Evolutionary conservation across 1,140 invertebrate genomes (phyloP).

Genomic region (Ptiloglossa arizonensis): DNA sequence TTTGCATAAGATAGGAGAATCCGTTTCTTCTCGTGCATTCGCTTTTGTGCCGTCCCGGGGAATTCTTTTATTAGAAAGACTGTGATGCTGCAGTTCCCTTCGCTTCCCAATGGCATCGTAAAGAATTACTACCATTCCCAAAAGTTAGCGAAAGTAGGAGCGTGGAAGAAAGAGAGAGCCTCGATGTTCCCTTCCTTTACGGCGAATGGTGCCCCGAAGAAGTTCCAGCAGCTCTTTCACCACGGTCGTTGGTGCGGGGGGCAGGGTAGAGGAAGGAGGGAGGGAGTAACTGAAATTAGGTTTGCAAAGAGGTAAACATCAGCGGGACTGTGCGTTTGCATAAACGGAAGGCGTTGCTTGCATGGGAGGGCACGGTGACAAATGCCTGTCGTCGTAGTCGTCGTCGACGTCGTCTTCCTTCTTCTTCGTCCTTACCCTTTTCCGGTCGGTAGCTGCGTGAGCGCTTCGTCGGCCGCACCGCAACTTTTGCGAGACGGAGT

Average conservation of each 20-base stretch:
- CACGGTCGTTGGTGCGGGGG: too few relatives aligned
- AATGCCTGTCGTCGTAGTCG: slow-evolving; percentile 73
- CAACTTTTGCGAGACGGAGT: slow-evolving; percentile 69
- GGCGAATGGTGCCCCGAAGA: slow-evolving; percentile 61
- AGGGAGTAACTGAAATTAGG: slow-evolving; percentile 76
- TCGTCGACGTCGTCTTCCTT: slow-evolving; percentile 29
- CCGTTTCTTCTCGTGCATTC: slow-evolving; percentile 25
- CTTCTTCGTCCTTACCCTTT: slow-evolving; percentile 53
- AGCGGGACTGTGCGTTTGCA: slow-evolving; percentile 76
- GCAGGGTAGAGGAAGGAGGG: too few relatives aligned
- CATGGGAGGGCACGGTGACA: slow-evolving; percentile 73
- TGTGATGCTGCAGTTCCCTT: slow-evolving; percentile 57
- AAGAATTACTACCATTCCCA: slow-evolving; percentile 60
- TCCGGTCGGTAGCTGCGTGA: slow-evolving; percentile 37
- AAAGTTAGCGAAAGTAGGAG: slow-evolving; percentile 61
- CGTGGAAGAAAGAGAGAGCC: slow-evolving; percentile 28
- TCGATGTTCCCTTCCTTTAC: slow-evolving; percentile 45
- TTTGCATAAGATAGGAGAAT: slow-evolving; percentile 19
- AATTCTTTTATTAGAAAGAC: slow-evolving; percentile 64
- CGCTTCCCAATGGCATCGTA: slow-evolving; percentile 64
- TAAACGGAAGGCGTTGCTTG: slow-evolving; percentile 78
- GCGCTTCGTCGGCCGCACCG: slow-evolving; percentile 50
- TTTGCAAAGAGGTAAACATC: slow-evolving; percentile 81
- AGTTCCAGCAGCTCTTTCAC: slow-evolving; percentile 70
- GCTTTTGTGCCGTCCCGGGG: slow-evolving; percentile 36